These are phyloP conservation scores for Alviniconcha marisindica DNA, from an alignment of 1,140 invertebrate genomes.

Conservation along the genomic window DNA sequence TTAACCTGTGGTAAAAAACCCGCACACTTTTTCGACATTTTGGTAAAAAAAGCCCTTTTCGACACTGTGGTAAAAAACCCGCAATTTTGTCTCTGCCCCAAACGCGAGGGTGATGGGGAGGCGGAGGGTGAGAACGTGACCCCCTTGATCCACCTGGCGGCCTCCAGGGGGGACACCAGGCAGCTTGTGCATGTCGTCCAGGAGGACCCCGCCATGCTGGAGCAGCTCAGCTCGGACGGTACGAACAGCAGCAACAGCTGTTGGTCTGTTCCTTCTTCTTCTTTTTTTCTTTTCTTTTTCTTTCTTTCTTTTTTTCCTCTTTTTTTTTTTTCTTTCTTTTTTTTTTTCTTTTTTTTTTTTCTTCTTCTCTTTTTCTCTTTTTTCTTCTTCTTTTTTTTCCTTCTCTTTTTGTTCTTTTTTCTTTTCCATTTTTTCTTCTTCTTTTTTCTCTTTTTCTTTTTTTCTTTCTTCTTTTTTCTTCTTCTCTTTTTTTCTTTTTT, in stretches of 20 bases:
- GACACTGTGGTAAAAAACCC: no score
- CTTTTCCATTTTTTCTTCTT: background rate
- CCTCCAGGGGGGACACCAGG: conserved; percentile 58
- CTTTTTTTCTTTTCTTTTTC: background rate
- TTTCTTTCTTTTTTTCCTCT: background rate
- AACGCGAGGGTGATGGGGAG: background rate
- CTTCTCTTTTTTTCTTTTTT: background rate
- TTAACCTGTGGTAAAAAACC: no score
- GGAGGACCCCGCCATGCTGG: conserved; percentile 62
- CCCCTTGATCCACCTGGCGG: conserved; percentile 58
- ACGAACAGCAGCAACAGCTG: no score
- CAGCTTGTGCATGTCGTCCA: conserved; percentile 57
- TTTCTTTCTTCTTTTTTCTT: background rate
- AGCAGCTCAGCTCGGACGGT: conserved; percentile 64
- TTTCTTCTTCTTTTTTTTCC: background rate
- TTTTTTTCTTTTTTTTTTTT: background rate
- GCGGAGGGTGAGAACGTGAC: conserved; percentile 33
- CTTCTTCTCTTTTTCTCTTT: background rate
- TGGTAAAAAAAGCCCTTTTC: no score
- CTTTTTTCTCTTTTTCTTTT: background rate
- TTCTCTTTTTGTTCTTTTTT: background rate
- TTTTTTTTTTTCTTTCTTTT: background rate
- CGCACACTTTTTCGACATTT: no score
- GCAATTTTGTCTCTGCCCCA: no score
- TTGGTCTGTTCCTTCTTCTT: background rate